phyloP scores from a whole-genome alignment of 1,140 invertebrate genomes.

The Tyrophagus putrescentiae region DNA sequence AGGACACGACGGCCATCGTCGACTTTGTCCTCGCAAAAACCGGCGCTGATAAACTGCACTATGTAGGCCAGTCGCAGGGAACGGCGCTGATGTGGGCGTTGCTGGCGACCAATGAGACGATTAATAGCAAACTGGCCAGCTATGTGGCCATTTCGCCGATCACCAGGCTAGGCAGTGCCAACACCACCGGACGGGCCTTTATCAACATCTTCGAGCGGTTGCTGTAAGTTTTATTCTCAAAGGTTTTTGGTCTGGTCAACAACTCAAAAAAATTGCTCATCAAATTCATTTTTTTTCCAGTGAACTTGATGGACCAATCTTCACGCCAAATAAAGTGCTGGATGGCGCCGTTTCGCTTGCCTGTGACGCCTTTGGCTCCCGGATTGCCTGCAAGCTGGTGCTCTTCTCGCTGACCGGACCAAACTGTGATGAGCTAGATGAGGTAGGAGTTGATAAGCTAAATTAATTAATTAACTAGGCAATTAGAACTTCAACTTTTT shows the following conservation, averaged over 20 bases:
- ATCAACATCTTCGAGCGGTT: not conserved
- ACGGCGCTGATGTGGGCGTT: slow-evolving; percentile 48
- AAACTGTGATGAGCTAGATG: not conserved
- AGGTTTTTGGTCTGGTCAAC: no score
- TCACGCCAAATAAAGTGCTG: not conserved
- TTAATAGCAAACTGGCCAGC: slow-evolving; percentile 41
- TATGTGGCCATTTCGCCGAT: slow-evolving; percentile 55
- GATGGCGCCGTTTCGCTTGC: not conserved
- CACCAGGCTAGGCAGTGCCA: slow-evolving; percentile 30
- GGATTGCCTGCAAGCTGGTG: not conserved
- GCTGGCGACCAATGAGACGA: slow-evolving; percentile 44
- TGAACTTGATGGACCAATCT: not conserved
- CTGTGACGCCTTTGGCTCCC: not conserved
- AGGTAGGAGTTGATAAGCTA: no score
- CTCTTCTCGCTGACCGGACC: not conserved
- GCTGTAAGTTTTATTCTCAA: no score
- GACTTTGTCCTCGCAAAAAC: slow-evolving; percentile 29
- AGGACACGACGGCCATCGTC: slow-evolving; percentile 39
- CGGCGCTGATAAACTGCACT: slow-evolving; percentile 28
- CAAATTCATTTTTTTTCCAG: not conserved
- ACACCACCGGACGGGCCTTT: not conserved
- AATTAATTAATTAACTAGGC: no score
- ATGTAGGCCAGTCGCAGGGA: slow-evolving; percentile 33
- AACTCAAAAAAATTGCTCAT: not conserved
- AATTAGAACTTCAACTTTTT: no score